Percentiles rank a stretch among this genome's conserved stretches.
These are phyloP conservation scores for Lasioglossum pauxillum DNA, from an alignment of 2,888 invertebrate species.

Conservation along the genomic window DNA sequence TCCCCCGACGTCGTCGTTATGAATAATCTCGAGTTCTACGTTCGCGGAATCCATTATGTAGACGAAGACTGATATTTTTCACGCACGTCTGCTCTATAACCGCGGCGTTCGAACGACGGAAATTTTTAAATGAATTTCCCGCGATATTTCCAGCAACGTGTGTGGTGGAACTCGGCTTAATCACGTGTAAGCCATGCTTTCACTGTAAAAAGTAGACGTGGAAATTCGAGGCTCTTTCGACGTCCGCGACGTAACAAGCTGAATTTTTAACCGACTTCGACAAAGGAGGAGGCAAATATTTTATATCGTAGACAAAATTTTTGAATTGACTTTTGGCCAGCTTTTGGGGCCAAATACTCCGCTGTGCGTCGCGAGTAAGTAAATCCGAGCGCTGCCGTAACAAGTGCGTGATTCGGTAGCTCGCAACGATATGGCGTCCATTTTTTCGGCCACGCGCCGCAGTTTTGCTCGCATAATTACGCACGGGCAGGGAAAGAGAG, in stretches of 20 bases:
- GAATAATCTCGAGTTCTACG: conserved; percentile 5
- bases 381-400: too few relatives aligned
- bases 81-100: background rate
- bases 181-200: background rate
- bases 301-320: too few relatives aligned
- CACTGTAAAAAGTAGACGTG: background rate
- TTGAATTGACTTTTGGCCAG: too few relatives aligned
- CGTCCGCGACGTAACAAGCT: conserved; percentile 34
- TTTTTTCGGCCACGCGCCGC: too few relatives aligned
- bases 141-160: background rate
- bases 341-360: too few relatives aligned
- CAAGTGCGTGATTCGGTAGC: too few relatives aligned
- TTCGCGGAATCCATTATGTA: background rate
- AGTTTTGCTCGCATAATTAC: conserved; percentile 49
- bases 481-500: background rate
- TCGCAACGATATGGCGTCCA: too few relatives aligned
- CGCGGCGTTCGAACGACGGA: background rate
- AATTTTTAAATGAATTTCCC: background rate
- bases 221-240: conserved; percentile 1
- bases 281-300: too few relatives aligned
- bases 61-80: background rate
- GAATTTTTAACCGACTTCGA: conserved; percentile 2
- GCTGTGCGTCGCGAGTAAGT: too few relatives aligned
- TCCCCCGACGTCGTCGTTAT: background rate
- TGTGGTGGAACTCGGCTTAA: background rate